phyloP scores from a whole-genome alignment of 2,113 vertebrate species.

The Megaceryle maxima region DNA sequence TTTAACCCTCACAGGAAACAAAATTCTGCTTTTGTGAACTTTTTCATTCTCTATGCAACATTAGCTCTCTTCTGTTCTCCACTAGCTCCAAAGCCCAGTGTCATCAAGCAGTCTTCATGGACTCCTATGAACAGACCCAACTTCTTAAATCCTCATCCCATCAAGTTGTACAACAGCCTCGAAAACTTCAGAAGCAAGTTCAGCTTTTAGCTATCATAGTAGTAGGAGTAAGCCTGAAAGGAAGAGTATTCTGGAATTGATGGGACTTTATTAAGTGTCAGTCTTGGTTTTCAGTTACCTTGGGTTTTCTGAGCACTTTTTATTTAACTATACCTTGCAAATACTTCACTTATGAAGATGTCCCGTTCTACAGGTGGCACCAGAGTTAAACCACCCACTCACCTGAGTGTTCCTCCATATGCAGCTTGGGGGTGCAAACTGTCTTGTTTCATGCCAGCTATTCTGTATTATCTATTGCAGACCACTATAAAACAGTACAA shows the following conservation, averaged over 20 bases:
- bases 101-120: not conserved
- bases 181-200: not conserved
- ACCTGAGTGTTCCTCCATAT: not conserved
- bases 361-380: not conserved
- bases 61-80: not conserved
- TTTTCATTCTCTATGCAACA: not conserved
- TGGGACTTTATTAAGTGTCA: not conserved
- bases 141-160: not conserved
- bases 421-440: not conserved
- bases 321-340: not conserved
- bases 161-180: not conserved
- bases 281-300: accelerated
- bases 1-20: not conserved
- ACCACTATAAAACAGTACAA: not conserved
- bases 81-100: not conserved
- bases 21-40: not conserved
- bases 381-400: not conserved
- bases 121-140: not conserved
- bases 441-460: not conserved
- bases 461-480: not conserved
- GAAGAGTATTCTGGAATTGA: not conserved
- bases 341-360: not conserved
- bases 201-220: not conserved
- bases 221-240: not conserved
- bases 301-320: not conserved